Evolutionary conservation across 2,113 vertebrate species (phyloP), one percentile per base, ranked within the genome.

Genomic region (Scartelaos histophorus): DNA sequence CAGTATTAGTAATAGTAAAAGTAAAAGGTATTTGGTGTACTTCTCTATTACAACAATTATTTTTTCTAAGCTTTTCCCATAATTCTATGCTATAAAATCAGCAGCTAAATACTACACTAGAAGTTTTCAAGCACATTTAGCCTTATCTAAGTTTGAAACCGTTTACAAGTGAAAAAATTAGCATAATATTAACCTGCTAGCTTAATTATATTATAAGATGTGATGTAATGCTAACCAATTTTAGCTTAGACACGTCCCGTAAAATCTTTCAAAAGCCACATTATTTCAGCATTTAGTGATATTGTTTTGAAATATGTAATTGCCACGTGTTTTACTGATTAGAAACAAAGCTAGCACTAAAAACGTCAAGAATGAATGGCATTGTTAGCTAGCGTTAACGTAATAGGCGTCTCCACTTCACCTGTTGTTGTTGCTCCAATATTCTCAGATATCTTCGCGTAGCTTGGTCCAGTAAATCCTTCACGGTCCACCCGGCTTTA

Each of bases 391-490:
- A 56, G 29, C 29, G 2, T 29, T 29, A 2, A 56, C 19, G 38
- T 10, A 43, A 54, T 22, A 61, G 58, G 57, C 57, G 57, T 60
- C 57, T 25, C 57, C 22, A 11, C 3, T 56, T 84, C 93, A 96
- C 96, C 96, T 96, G 94, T 67, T 60, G 58, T 34, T 61, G 58
- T 6, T 29, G 29, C 29, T 95, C 95, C 54, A 93, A 62, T 69
- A 94, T 89, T 85, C 92, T 93, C 61, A 90, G 94, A 92, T 95
- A 97, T 11, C 96, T 93, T 84, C 95, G 93, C 7, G 95, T 94
- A 29, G 96, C 96, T 88, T 97, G 97, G 7, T 95, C 94, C n/a
- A 93, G 89, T 66, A 98, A 85, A 74, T 96, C 96, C 78, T 93
- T 85, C 6, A 98, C 95, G 5, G 90, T 94, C 94, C 94, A 95